A percentile compares a stretch with the other conserved stretches of the same genome.
Conservation (phyloP, 2,113 vertebrate genomes). For the Pampusana beccarii region DNA sequence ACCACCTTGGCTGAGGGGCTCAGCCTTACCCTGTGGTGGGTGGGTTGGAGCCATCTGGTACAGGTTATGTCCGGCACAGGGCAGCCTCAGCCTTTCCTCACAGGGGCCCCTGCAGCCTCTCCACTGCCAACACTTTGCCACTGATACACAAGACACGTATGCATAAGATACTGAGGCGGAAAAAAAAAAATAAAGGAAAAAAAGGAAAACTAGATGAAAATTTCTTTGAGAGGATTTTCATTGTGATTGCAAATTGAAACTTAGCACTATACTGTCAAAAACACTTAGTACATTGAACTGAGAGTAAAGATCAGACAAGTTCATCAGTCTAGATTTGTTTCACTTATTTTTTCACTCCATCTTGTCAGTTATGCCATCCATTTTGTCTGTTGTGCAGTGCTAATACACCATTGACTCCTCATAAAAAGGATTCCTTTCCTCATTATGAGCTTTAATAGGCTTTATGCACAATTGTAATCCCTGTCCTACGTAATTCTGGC, state of each 20-base stretch:
- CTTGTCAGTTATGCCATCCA: background rate
- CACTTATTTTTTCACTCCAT: background rate
- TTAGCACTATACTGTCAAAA: background rate
- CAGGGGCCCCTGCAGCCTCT: background rate
- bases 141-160: background rate
- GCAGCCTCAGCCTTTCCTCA: rapidly evolving
- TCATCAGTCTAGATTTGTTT: background rate
- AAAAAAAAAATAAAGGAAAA: no score
- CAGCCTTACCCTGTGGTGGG: rapidly evolving
- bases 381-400: background rate
- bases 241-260: background rate
- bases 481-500: background rate
- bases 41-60: background rate
- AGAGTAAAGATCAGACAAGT: background rate
- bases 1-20: background rate
- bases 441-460: background rate
- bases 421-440: background rate
- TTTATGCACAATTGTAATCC: background rate
- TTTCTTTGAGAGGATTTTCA: background rate
- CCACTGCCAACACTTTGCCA: background rate
- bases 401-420: background rate
- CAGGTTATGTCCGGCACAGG: background rate
- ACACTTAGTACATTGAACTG: background rate
- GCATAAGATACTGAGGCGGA: background rate
- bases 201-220: background rate